A percentile compares a stretch with the other conserved stretches of the same genome.
phyloP scores from a whole-genome alignment of 1,140 invertebrate genomes.

The Drosophila kurseongensis region DNA sequence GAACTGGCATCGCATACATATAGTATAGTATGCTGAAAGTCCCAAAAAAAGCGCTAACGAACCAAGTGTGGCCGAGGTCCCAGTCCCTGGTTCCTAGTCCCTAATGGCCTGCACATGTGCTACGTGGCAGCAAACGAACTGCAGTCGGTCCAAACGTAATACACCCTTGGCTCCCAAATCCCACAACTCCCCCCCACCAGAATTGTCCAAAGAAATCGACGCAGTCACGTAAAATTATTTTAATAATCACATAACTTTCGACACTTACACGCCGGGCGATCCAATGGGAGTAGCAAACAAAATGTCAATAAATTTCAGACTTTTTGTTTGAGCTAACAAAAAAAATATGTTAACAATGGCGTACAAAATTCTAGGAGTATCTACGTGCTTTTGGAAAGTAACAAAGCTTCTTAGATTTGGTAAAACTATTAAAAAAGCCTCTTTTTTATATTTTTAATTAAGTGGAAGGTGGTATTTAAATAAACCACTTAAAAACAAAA shows the following conservation, averaged over 20 bases:
- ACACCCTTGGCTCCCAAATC: constrained; percentile 9
- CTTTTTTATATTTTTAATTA: too few species aligned
- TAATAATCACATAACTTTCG: constrained; percentile 83
- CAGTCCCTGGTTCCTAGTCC: constrained; percentile 51
- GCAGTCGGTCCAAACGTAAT: constrained; percentile 44
- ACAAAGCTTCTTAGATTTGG: too few species aligned
- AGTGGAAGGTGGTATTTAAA: too few species aligned
- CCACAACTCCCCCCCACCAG: constrained; percentile 4
- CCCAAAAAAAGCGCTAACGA: constrained; percentile 76
- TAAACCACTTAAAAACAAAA: too few species aligned
- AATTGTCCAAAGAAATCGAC: constrained; percentile 76
- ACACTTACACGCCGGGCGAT: constrained; percentile 75
- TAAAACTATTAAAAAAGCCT: too few species aligned
- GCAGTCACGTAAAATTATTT: constrained; percentile 83
- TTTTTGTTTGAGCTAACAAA: constrained; percentile 33
- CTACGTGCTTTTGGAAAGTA: too few species aligned
- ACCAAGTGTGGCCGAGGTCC: constrained; percentile 68
- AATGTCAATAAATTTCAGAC: constrained; percentile 73
- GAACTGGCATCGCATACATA: constrained; percentile 52
- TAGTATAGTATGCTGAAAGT: constrained; percentile 4
- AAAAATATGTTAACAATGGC: neutral
- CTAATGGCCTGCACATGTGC: constrained; percentile 78
- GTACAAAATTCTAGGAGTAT: neutral
- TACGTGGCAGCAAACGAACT: constrained; percentile 78
- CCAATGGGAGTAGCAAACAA: constrained; percentile 66